Evolutionary conservation across 2,113 vertebrate genomes (phyloP), one percentile per base, ranked within the genome.

Genomic region (Gymnarchus niloticus): DNA sequence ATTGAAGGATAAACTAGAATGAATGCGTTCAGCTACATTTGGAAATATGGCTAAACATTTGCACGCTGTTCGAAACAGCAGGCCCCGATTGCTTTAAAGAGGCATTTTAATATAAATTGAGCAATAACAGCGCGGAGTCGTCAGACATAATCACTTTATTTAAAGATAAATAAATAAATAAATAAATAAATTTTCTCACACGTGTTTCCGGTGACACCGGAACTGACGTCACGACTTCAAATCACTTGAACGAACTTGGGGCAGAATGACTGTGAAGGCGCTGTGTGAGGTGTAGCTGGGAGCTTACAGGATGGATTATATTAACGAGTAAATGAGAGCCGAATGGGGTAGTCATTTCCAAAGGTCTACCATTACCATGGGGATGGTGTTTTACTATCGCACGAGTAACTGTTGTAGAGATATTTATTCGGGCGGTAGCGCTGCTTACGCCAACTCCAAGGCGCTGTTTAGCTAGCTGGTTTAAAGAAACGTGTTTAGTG

Each of bases 141-240:
- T n/a, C n/a, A n/a, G n/a, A n/a, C n/a, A n/a, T n/a, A n/a, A n/a
- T n/a, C n/a, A n/a, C n/a, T n/a, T n/a, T n/a, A n/a, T n/a, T n/a
- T n/a, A n/a, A n/a, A n/a, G n/a, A n/a, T n/a, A n/a, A n/a, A n/a
- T n/a, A n/a, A n/a, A n/a, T n/a, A n/a, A n/a, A n/a, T n/a, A n/a
- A n/a, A n/a, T n/a, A n/a, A n/a, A n/a, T n/a, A n/a, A n/a, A n/a
- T n/a, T n/a, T n/a, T n/a, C n/a, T n/a, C n/a, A n/a, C n/a, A n/a
- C n/a, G 51, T 57, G 82, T 44, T 84, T 84, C 83, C 83, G 41
- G 83, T 73, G 57, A 69, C n/a, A 84, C n/a, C 10, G 83, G 83
- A 84, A 28, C 37, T 84, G 83, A 73, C 83, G 83, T 2, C 8
- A n/a, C 21, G 56, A 52, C 28, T 59, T 61, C 41, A 44, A 84